Percentiles rank a stretch among this genome's conserved stretches.
These are phyloP conservation scores for Eudasyphora cyanicolor DNA, from an alignment of 2,888 invertebrate genomes.

Conservation along the genomic window DNA sequence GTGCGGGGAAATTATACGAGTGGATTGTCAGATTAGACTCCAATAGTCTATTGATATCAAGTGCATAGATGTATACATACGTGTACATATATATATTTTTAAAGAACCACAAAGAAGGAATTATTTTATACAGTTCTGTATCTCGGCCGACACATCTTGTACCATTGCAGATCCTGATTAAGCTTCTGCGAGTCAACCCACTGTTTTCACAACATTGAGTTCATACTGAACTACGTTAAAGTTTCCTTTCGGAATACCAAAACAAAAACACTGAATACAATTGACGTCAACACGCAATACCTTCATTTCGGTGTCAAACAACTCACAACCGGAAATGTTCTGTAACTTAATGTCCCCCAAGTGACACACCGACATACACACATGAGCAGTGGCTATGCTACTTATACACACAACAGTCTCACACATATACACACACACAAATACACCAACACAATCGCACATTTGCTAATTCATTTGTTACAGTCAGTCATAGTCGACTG, in stretches of 20 bases:
- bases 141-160: not conserved
- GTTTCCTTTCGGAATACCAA: slow-evolving; percentile 41
- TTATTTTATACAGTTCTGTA: too few species aligned
- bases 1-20: too few species aligned
- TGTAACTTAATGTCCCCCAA: slow-evolving; percentile 65
- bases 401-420: not conserved
- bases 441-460: slow-evolving; percentile 3
- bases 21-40: too few species aligned
- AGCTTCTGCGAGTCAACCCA: not conserved
- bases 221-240: slow-evolving; percentile 39
- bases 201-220: not conserved
- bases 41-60: too few species aligned
- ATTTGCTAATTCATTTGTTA: slow-evolving; percentile 49
- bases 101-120: too few species aligned
- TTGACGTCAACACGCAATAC: slow-evolving; percentile 67
- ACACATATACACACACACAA: too few species aligned
- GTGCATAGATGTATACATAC: too few species aligned
- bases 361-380: slow-evolving; percentile 32
- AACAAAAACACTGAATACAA: slow-evolving; percentile 48
- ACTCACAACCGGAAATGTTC: slow-evolving; percentile 61
- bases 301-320: slow-evolving; percentile 61
- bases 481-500: slow-evolving; percentile 34
- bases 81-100: too few species aligned
- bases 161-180: not conserved
- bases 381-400: too few species aligned